Conservation (phyloP, 2,113 vertebrate genomes). For the Xiphias gladius region DNA sequence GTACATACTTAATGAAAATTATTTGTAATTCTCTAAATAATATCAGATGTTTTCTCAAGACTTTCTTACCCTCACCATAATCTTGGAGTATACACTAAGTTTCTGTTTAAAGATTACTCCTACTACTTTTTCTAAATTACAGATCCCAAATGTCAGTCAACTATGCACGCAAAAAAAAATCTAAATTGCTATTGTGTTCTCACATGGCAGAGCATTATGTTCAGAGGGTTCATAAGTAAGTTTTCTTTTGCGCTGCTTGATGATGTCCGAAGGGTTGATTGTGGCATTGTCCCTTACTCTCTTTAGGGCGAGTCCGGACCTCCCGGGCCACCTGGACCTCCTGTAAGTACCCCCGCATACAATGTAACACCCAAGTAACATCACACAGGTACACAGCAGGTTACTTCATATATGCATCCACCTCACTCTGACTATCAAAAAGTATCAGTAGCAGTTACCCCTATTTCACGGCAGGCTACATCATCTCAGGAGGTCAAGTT, state of each 20-base stretch:
- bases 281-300: slow-evolving; percentile 36
- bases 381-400: background rate
- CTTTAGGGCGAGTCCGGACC: slow-evolving; percentile 91
- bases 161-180: too few species aligned
- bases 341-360: slow-evolving; percentile 87
- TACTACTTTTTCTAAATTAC: background rate
- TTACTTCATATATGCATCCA: background rate
- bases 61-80: background rate
- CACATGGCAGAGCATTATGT: too few species aligned
- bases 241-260: too few species aligned
- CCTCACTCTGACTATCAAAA: background rate
- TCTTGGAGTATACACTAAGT: background rate
- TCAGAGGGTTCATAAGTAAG: too few species aligned
- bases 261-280: slow-evolving; percentile 20
- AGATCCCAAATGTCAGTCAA: background rate
- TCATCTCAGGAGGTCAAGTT: background rate
- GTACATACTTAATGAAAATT: background rate
- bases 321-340: slow-evolving; percentile 89
- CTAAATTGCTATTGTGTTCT: too few species aligned
- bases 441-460: background rate
- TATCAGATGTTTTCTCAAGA: too few species aligned
- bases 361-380: background rate
- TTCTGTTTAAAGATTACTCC: background rate
- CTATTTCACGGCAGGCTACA: background rate
- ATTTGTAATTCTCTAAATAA: background rate